phyloP scores from a whole-genome alignment of 2,113 vertebrate species.

The Menidia beryllina region DNA sequence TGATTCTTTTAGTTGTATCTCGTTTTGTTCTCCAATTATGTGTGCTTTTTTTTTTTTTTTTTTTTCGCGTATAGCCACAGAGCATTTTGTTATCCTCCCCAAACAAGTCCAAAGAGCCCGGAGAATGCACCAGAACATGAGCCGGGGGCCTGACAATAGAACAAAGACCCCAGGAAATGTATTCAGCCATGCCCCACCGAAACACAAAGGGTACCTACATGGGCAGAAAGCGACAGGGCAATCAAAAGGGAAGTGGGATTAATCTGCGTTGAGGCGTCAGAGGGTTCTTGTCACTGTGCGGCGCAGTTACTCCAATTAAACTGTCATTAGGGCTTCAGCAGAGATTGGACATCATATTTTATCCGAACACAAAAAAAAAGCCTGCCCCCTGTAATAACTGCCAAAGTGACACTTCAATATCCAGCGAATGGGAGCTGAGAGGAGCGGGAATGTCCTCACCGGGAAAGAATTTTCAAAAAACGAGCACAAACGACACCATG shows the following conservation, averaged over 20 bases:
- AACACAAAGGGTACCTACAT: slow-evolving; percentile 57
- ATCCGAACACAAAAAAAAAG: slow-evolving; percentile 36
- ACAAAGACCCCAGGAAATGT: slow-evolving; percentile 71
- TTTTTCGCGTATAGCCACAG: too few species aligned
- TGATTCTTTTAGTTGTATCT: slow-evolving; percentile 28
- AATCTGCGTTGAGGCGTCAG: slow-evolving; percentile 51
- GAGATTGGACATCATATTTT: slow-evolving; percentile 32
- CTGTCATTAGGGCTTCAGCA: slow-evolving; percentile 34
- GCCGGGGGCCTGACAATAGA: slow-evolving; percentile 48
- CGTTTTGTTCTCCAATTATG: slow-evolving; percentile 41
- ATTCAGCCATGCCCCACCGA: slow-evolving; percentile 39
- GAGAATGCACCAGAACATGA: slow-evolving; percentile 65
- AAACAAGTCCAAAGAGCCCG: slow-evolving; percentile 55
- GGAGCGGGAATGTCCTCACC: slow-evolving; percentile 6
- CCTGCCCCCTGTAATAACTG: slow-evolving; percentile 12
- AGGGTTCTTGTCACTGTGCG: slow-evolving; percentile 30
- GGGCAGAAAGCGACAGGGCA: slow-evolving; percentile 58
- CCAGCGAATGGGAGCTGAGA: slow-evolving; percentile 36
- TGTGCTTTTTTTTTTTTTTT: too few species aligned
- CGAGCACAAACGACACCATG: slow-evolving; percentile 31
- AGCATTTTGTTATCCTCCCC: slow-evolving; percentile 42
- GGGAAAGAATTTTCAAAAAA: slow-evolving; percentile 20
- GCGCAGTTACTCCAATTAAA: slow-evolving; percentile 53
- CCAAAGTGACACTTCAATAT: slow-evolving; percentile 17
- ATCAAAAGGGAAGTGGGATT: slow-evolving; percentile 61